Evolutionary conservation across 2,113 vertebrate species (phyloP), one percentile per base, ranked within the genome.

Genomic region (Micronycteris hirsuta): DNA sequence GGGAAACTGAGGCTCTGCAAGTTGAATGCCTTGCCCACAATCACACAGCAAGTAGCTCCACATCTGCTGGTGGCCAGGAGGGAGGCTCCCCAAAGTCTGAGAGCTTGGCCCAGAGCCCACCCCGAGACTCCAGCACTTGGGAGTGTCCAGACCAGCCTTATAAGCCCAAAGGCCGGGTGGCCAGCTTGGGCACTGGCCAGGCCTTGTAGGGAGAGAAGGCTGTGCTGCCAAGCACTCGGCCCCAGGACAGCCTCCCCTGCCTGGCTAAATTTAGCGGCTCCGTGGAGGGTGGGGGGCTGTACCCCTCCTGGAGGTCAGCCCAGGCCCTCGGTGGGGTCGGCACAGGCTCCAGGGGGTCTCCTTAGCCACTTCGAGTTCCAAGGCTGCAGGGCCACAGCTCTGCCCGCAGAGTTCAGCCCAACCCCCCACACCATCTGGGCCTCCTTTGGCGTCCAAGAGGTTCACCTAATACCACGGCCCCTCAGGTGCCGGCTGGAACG

Each of bases 141-240:
- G 61, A 95, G 76, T 89, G 14, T 36, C 91, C 93, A 94, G 82
- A 73, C 89, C 96, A 89, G 94, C 97, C 97, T 97, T 97, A 97
- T 97, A 97, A 97, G 97, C 97, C 97, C 94, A 97, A 97, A 94
- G 96, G 63, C 95, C 0, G 49, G 68, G 91, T 95, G 85, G 82
- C 97, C 43, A 1, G 83, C 95, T 93, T 10, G 63, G 47, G 89
- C 43, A 70, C 89, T 31, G 93, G 82, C 93, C 88, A 56, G 95
- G 45, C 97, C 97, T 97, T 97, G 97, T 97, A 97, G 95, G 97
- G 97, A 97, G 97, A 97, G 95, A 86, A 88, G 71, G 91, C 93
- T 83, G 31, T 38, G 88, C 93, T 97, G 97, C 97, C 97, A 97
- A 97, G 89, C 7, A 0, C 86, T 89, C 24, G 24, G 95, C 96